Base-by-base conservation (phyloP, 2,113 vertebrate genomes). In the Isichthys henryi region DNA sequence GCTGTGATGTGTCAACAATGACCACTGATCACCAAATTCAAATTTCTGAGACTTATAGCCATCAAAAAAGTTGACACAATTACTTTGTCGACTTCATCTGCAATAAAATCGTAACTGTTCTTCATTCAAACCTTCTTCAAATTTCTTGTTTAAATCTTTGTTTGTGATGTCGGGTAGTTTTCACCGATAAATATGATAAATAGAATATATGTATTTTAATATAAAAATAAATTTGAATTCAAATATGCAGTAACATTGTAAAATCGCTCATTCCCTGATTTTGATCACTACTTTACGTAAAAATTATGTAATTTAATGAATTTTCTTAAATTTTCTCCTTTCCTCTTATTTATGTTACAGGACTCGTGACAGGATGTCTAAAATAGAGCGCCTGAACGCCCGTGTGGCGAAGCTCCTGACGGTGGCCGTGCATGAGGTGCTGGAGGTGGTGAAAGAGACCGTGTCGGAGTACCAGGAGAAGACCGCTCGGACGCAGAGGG, bases 381-480 rank as follows among this genome's bases (percentile, higher is more conserved):
- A 94, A 87, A 87, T 93, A 31, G 93, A 93, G 88, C 93, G 93
- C 11, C 88, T 93, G 82, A 93, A 92, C 13, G 91, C 91, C 83
- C 91, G 93, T 8, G 93, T 93, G 56, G 88, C 92, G 11, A 92
- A 91, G 74, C 90, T 93, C 49, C 88, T 93, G 77, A 88, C 90
- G 5, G 90, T 43, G 15, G 93, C 93, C 1, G 92, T 93, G 77
- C 90, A 93, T 15, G 92, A 93, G 86, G 92, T 93, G 10, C 66
- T 93, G 89, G 91, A 92, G 88, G 92, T 88, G 74, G 93, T 92
- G 87, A 92, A 88, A 86, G 93, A 92, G 88, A 93, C 92, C 0
- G 92, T 93, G 46, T 92, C 90, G 0, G 92, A 93, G 82, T 93
- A 92, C 27, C 92, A 93, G 91, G 91, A 92, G 89, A 93, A 93